phyloP scores from a whole-genome alignment of 2,888 invertebrate genomes.

The Papilio demoleus region DNA sequence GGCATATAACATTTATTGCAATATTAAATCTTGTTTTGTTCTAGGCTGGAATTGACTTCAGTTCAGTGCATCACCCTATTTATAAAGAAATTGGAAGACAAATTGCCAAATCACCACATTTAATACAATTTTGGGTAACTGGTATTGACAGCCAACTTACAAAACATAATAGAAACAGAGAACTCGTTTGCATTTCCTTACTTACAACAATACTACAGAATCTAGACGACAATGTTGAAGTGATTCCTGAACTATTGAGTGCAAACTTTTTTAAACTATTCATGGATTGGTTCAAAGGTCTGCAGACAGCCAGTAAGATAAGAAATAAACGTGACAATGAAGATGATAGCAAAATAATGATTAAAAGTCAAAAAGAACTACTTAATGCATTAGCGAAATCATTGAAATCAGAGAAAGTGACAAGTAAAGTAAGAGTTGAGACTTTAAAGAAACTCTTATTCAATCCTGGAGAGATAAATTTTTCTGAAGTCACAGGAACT shows the following conservation, averaged over 20 bases:
- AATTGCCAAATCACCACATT: conserved; percentile 78
- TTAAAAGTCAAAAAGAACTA: conserved; percentile 82
- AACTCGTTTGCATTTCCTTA: conserved; percentile 84
- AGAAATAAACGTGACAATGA: conserved; percentile 76
- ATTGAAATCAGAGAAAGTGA: conserved; percentile 76
- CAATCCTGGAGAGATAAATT: conserved; percentile 88
- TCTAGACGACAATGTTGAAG: conserved; percentile 69
- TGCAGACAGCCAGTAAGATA: conserved; percentile 83
- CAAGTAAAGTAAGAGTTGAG: conserved; percentile 80
- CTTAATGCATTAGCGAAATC: conserved; percentile 78
- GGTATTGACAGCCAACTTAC: conserved; percentile 73
- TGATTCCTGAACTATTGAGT: conserved; percentile 84
- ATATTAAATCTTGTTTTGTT: too few species aligned
- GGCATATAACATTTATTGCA: conserved; percentile 6
- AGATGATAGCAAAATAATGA: conserved; percentile 79
- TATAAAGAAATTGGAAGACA: conserved; percentile 84
- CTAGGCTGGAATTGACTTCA: conserved; percentile 84
- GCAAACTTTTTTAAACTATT: conserved; percentile 86
- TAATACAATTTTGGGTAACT: conserved; percentile 83
- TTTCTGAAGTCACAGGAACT: conserved; percentile 88
- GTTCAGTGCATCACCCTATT: conserved; percentile 85
- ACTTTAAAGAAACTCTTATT: conserved; percentile 86
- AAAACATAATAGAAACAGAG: conserved; percentile 82
- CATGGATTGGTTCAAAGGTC: conserved; percentile 85
- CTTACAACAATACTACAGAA: conserved; percentile 82